These are phyloP conservation scores for Pogonophryne albipinna DNA, from an alignment of 2,797 vertebrate species.

Conservation along the genomic window DNA sequence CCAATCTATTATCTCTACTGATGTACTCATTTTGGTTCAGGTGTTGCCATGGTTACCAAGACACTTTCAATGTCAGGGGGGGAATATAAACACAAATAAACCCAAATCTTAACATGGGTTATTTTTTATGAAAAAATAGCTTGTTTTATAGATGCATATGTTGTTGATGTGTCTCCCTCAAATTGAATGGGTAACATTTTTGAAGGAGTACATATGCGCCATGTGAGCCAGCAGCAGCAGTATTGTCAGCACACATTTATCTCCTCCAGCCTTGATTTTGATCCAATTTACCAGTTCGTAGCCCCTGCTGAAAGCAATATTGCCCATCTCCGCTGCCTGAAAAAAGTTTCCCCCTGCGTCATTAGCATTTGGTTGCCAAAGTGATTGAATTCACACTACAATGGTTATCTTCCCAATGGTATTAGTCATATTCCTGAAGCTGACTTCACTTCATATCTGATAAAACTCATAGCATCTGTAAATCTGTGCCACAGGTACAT, in stretches of 20 bases:
- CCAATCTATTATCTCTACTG: conserved; percentile 2
- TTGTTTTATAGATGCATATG: conserved; percentile 17
- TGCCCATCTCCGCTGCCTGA: conserved; percentile 67
- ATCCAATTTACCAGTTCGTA: conserved; percentile 71
- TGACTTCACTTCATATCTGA: conserved; percentile 79
- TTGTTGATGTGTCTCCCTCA: conserved; percentile 6
- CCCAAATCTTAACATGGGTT: conserved; percentile 29
- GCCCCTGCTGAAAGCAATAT: conserved; percentile 73
- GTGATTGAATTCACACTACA: conserved; percentile 82
- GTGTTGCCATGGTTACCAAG: conserved; percentile 61
- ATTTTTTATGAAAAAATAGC: conserved; percentile 40
- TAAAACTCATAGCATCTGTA: conserved; percentile 63
- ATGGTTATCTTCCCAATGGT: conserved; percentile 77
- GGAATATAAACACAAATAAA: conserved; percentile 5
- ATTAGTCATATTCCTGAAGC: conserved; percentile 74
- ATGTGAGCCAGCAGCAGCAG: conserved; percentile 27
- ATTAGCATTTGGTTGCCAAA: conserved; percentile 78
- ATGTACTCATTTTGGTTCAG: conserved; percentile 43
- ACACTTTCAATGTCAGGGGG: conserved; percentile 57
- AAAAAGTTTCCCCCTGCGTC: conserved; percentile 72
- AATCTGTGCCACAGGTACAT: conserved; percentile 52
- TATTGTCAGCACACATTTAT: conserved; percentile 63
- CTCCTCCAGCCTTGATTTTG: conserved; percentile 68
- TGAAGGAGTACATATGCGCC: conserved; percentile 13
- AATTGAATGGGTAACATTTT: conserved; percentile 29